Evolutionary conservation across 2,888 invertebrate genomes (phyloP), one percentile per base, ranked within the genome.

Genomic region (Coenonympha arcania): DNA sequence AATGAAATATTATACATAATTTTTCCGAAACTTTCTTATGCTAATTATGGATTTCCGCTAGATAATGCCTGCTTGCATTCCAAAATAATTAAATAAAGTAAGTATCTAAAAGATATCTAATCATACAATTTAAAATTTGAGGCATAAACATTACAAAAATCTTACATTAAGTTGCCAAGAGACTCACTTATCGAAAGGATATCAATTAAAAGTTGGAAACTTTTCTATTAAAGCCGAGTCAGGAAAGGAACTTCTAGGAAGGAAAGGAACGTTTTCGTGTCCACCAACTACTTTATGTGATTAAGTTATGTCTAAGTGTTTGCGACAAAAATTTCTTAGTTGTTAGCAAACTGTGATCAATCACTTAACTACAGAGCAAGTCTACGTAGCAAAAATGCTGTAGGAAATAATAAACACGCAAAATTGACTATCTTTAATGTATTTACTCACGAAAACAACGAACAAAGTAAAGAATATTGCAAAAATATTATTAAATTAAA

Each of bases 181-280:
- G n/a, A 48, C 41, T 54, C 45, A 52, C 31, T 56, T 52, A 50
- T 49, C 51, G 46, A 53, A 48, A 57, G 58, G 57, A 57, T 47
- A 60, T 61, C 58, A 57, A 61, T 61, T 59, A 60, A 61, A 52
- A 49, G 50, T 54, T 57, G 33, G 55, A 54, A 71, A 73, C 66
- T 73, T 72, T 70, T 69, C 68, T 66, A 69, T 72, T 70, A 69
- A 65, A 59, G 66, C 59, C 57, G 54, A 64, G 64, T 64, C 62
- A n/a, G 61, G 51, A 58, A 66, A n/a, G n/a, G n/a, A n/a, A n/a
- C n/a, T n/a, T n/a, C 62, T 69, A 63, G 42, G 56, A 58, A 63
- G 42, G 56, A 58, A 61, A 65, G 62, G 67, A 65, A 68, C 61
- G 61, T 61, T 64, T 63, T 58, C 58, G 59, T 49, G 46, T 58